Evolutionary conservation across 2,797 vertebrate genomes (phyloP).

Genomic region (Mus spretus): DNA sequence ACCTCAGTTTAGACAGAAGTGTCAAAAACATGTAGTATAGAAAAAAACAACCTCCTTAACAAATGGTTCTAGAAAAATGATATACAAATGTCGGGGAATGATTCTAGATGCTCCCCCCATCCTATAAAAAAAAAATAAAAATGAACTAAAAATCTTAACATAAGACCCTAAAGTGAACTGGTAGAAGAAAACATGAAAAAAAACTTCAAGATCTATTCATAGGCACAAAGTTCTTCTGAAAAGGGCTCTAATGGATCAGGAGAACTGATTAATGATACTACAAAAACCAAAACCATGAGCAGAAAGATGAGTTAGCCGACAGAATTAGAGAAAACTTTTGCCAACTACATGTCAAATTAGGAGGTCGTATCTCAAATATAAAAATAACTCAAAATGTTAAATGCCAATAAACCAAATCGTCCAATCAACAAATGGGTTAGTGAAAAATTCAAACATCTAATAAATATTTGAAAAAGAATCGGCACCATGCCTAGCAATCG

Average conservation of each 20-base stretch:
- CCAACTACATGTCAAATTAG: neutral
- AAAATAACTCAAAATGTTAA: neutral
- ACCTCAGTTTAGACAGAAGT: neutral
- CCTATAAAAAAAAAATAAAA: neutral
- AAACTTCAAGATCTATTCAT: neutral
- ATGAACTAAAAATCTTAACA: neutral
- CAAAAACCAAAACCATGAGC: neutral
- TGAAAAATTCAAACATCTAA: neutral
- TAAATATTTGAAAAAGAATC: neutral
- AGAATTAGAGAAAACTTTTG: neutral
- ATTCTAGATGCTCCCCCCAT: neutral
- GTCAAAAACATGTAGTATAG: neutral
- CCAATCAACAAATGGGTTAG: neutral
- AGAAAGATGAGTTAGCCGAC: neutral
- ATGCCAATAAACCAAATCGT: neutral
- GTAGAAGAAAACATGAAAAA: conserved; percentile 2
- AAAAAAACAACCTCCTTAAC: neutral
- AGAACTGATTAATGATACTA: neutral
- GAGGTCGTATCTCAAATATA: neutral
- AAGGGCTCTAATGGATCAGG: neutral
- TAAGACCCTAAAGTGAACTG: neutral
- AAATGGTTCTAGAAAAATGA: neutral
- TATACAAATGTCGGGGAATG: neutral
- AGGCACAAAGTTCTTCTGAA: neutral
- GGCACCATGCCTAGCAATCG: neutral